Evolutionary conservation across 2,797 vertebrate genomes (phyloP).

Genomic region (Simalia tracyae): DNA sequence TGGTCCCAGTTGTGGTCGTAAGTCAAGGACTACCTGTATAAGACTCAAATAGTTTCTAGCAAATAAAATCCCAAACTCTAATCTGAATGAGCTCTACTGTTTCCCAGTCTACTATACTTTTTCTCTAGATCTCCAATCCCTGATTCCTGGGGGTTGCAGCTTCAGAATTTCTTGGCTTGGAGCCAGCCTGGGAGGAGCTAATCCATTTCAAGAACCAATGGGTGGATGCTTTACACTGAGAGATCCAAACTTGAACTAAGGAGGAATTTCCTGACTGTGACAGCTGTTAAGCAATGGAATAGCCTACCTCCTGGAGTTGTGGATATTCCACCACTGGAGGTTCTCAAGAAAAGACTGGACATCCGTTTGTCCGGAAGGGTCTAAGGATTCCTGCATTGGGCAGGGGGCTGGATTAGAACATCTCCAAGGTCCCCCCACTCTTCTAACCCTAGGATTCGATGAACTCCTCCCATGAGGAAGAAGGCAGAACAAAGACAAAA

Average conservation of each 20-base stretch:
- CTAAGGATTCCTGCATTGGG: too few species aligned
- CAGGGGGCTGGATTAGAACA: too few species aligned
- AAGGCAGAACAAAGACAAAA: too few species aligned
- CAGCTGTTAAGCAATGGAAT: neutral
- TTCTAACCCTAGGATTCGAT: too few species aligned
- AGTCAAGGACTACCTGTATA: neutral
- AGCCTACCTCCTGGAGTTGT: neutral
- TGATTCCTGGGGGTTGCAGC: neutral
- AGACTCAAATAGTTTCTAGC: neutral
- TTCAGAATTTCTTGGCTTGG: neutral
- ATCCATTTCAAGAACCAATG: neutral
- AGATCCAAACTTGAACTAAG: neutral
- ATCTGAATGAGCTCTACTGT: neutral
- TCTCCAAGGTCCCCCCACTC: too few species aligned
- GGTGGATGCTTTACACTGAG: neutral
- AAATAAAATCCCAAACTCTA: neutral
- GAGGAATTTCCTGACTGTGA: neutral
- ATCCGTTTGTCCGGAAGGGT: too few species aligned
- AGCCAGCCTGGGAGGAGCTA: neutral
- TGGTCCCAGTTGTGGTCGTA: too few species aligned
- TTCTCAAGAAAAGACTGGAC: neutral
- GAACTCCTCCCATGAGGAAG: too few species aligned
- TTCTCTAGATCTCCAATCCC: neutral
- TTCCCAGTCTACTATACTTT: neutral
- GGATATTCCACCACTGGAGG: neutral